Base-by-base conservation (phyloP, 2,888 invertebrate species). In the Phragmatobia fuliginosa region DNA sequence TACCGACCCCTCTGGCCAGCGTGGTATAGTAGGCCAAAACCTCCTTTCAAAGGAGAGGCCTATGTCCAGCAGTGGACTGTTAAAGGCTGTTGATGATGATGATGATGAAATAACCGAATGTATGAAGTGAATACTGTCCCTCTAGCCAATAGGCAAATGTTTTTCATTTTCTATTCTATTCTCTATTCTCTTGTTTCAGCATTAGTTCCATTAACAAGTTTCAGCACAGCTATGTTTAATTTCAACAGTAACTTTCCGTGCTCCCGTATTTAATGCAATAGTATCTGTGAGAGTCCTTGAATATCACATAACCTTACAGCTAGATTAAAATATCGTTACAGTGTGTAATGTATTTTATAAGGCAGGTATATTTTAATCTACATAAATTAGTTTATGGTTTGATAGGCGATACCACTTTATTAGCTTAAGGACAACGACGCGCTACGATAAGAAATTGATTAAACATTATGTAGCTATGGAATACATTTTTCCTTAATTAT, bases 321-420 rank as follows among this genome's bases (percentile, higher is more conserved):
- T 33, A 21, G 64, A 64, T 52, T 64, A 36, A 32, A 52, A 33
- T 52, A 52, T 5, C 1, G 52, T 25, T 25, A 32, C n/a, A 25
- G n/a, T 33, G 4, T 18, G 31, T 25, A 33, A 64, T 64, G 52
- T 18, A 49, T 33, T 64, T 64, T 64, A 36, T 11, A 21, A 49
- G 31, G 11, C 7, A 2, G 18, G 14, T 25, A 52, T 52, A 52
- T 64, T 31, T 18, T 52, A 58, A 66, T 66, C 38, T 60, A 41
- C 8, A 45, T 66, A 45, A 66, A 59, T 66, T 59, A 60, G 45
- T 66, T 66, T 60, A 66, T 59, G 32, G 58, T 41, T 31, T 59
- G 2, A 45, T 38, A 21, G 38, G 25, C 21, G 66, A 66, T 66
- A 66, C 14, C 41, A 32, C 31, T 66, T 66, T 66, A 66, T 60